These are phyloP conservation scores for Leucozona laternaria DNA, from an alignment of 2,888 invertebrate genomes.

Conservation along the genomic window DNA sequence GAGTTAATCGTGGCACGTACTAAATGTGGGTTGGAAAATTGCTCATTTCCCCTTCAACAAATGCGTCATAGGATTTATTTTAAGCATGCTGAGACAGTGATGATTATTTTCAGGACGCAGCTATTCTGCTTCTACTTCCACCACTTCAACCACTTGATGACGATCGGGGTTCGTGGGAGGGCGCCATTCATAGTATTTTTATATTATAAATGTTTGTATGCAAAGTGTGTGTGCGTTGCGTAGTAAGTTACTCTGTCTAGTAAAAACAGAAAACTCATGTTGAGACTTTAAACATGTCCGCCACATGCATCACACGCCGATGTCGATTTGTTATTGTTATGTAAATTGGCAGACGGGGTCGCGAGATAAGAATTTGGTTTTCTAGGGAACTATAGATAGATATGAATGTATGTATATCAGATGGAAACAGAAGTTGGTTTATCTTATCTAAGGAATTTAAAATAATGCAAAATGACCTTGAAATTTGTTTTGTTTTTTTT, in stretches of 20 bases:
- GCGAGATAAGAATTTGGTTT: slow-evolving; percentile 32
- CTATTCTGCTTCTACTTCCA: neutral
- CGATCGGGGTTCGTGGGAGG: slow-evolving; percentile 52
- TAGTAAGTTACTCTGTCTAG: slow-evolving; percentile 6
- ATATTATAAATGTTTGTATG: neutral
- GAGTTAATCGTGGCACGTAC: slow-evolving; percentile 14
- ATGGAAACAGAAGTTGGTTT: slow-evolving; percentile 30
- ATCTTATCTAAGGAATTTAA: slow-evolving; percentile 51
- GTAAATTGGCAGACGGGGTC: slow-evolving; percentile 55
- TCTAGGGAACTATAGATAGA: neutral
- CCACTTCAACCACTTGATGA: slow-evolving; percentile 62
- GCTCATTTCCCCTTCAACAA: slow-evolving; percentile 66
- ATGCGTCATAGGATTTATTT: slow-evolving; percentile 72
- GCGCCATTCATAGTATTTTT: slow-evolving; percentile 47
- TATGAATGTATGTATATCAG: slow-evolving; percentile 5
- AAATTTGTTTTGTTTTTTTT: slow-evolving; percentile 1
- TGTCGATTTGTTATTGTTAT: slow-evolving; percentile 11
- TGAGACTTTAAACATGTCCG: slow-evolving; percentile 38
- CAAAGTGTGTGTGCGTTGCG: slow-evolving; percentile 1
- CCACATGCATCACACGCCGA: neutral
- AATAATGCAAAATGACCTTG: slow-evolving; percentile 42
- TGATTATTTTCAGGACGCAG: slow-evolving; percentile 40
- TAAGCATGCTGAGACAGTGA: slow-evolving; percentile 45
- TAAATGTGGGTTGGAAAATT: slow-evolving; percentile 63
- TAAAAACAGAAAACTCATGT: slow-evolving; percentile 23